Evolutionary conservation across 2,797 vertebrate species (phyloP).

Genomic region (Crenuchus spilurus): DNA sequence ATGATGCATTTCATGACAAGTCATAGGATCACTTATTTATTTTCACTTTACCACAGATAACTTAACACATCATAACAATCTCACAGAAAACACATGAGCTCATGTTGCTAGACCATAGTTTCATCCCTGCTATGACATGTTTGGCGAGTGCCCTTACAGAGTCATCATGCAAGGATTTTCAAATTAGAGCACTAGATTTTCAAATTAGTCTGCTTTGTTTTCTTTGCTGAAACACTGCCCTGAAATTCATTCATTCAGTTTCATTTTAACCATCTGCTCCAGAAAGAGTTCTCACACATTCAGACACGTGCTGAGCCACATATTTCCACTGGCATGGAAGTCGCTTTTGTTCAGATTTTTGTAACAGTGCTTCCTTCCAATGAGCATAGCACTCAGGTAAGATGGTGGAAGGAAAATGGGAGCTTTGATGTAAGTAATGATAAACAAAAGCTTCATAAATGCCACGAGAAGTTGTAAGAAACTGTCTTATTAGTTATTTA

Average conservation of each 20-base stretch:
- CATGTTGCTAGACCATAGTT: constrained; percentile 31
- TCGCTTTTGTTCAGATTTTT: constrained; percentile 26
- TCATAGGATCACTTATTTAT: constrained; percentile 53
- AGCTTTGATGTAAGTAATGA: too few relatives aligned
- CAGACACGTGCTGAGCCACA: constrained; percentile 30
- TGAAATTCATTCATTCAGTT: constrained; percentile 18
- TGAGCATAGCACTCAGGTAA: constrained; percentile 15
- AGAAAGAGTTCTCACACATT: constrained; percentile 38
- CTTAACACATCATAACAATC: constrained; percentile 53
- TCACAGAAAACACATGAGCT: constrained; percentile 47
- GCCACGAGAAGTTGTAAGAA: too few relatives aligned
- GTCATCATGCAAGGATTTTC: constrained; percentile 52
- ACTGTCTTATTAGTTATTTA: too few relatives aligned
- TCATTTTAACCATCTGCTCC: constrained; percentile 26
- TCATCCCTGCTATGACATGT: constrained; percentile 51
- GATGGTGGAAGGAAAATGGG: background rate
- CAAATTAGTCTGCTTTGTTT: background rate
- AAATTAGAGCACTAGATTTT: constrained; percentile 20
- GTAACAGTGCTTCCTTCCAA: constrained; percentile 4
- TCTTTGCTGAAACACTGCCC: constrained; percentile 4
- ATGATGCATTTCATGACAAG: constrained; percentile 43
- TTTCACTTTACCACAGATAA: constrained; percentile 51
- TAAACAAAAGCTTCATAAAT: too few relatives aligned
- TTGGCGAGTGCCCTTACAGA: constrained; percentile 47
- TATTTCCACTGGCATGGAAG: constrained; percentile 26